Percentiles rank a stretch among this genome's conserved stretches.
Conservation (phyloP, 2,113 vertebrate species). For the Carettochelys insculpta region DNA sequence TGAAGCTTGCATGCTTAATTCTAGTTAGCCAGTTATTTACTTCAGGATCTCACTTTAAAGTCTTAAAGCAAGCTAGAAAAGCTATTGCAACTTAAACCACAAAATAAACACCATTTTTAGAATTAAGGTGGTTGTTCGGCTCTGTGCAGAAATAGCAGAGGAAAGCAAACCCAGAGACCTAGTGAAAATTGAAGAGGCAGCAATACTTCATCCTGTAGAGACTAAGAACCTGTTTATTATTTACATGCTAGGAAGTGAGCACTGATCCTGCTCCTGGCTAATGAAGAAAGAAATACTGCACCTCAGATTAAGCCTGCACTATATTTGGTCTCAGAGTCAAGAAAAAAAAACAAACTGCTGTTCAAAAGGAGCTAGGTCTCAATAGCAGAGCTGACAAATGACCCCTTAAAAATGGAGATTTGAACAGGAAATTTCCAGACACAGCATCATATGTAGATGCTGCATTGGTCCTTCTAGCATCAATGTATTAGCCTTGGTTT, state of each 20-base stretch:
- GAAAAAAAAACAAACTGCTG: not conserved
- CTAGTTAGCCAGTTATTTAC: not conserved
- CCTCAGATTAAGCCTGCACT: not conserved
- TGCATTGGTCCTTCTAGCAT: not conserved
- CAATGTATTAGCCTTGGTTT: not conserved
- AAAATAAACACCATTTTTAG: accelerated
- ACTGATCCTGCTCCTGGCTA: not conserved
- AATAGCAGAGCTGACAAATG: too few relatives aligned
- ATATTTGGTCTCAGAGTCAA: not conserved
- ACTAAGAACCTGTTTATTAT: not conserved
- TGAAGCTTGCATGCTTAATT: not conserved
- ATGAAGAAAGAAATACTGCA: not conserved
- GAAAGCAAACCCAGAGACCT: accelerated
- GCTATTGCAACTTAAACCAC: not conserved
- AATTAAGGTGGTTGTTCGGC: accelerated
- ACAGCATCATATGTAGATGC: not conserved
- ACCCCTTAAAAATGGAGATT: too few relatives aligned
- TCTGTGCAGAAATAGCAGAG: accelerated
- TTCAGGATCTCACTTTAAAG: not conserved
- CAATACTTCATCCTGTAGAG: not conserved
- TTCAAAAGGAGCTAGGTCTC: not conserved
- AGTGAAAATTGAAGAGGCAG: not conserved
- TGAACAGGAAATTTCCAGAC: not conserved
- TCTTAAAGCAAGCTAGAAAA: not conserved
- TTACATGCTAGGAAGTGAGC: not conserved